A percentile compares a stretch with the other conserved stretches of the same genome.
Conservation (phyloP, 1,140 invertebrate species). For the Elymnias hypermnestra region DNA sequence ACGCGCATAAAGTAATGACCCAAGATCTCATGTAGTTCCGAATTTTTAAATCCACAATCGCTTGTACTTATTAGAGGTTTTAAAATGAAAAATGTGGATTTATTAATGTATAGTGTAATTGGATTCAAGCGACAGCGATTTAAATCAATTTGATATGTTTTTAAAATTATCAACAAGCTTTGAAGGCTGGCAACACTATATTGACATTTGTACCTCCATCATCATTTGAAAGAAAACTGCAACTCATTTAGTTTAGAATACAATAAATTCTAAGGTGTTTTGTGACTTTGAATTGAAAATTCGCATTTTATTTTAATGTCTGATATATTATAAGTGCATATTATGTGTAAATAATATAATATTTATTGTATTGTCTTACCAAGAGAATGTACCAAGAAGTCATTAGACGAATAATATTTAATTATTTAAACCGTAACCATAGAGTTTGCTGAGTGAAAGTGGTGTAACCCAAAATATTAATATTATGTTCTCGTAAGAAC, state of each 20-base stretch:
- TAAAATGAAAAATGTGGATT: slow-evolving; percentile 1
- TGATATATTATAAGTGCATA: slow-evolving; percentile 5
- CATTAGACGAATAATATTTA: slow-evolving; percentile 21
- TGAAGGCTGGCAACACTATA: slow-evolving; percentile 13
- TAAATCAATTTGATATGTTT: too few relatives aligned
- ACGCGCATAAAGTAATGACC: neutral
- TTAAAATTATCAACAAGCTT: too few relatives aligned
- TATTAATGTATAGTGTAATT: neutral
- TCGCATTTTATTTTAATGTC: slow-evolving; percentile 13
- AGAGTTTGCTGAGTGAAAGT: too few relatives aligned
- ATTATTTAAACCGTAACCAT: too few relatives aligned
- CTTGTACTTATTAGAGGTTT: slow-evolving; percentile 22
- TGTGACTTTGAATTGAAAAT: slow-evolving; percentile 10
- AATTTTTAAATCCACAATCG: slow-evolving; percentile 15
- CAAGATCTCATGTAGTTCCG: slow-evolving; percentile 22
- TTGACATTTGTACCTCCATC: slow-evolving; percentile 10
- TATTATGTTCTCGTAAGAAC: too few relatives aligned
- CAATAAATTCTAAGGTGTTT: slow-evolving; percentile 3
- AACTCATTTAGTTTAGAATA: neutral
- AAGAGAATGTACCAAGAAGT: slow-evolving; percentile 16
- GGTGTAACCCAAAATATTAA: too few relatives aligned
- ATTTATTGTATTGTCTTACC: slow-evolving; percentile 14
- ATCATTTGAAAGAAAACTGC: slow-evolving; percentile 4
- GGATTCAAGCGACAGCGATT: too few relatives aligned
- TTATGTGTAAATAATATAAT: slow-evolving; percentile 17